These are phyloP conservation scores for Drosophila pseudoobscura DNA, from an alignment of 1,140 invertebrate genomes.

Conservation along the genomic window DNA sequence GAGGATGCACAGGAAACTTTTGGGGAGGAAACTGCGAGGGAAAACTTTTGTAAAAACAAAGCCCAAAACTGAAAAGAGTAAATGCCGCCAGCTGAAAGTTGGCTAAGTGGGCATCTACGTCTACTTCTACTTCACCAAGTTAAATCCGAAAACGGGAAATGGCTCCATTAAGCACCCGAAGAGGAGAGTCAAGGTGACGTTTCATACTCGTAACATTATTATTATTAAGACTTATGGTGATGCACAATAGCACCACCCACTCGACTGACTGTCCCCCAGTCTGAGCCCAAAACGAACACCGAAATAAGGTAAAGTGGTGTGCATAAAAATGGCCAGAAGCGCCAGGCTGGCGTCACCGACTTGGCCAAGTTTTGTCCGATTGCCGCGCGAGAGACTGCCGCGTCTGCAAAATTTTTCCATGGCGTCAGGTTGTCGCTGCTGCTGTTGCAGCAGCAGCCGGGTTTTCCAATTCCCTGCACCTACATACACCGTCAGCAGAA, in stretches of 20 bases:
- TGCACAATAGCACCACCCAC: conserved; percentile 7
- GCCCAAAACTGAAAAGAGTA: conserved; percentile 34
- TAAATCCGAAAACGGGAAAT: conserved; percentile 23
- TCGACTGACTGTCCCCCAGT: not conserved
- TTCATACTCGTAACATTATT: conserved; percentile 13
- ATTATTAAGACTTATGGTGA: conserved; percentile 39
- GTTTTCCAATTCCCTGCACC: conserved; percentile 66
- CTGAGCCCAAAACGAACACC: not conserved
- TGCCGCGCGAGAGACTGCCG: conserved; percentile 14
- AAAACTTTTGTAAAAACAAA: conserved; percentile 59
- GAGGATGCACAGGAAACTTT: conserved; percentile 22
- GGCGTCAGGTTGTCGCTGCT: conserved; percentile 75
- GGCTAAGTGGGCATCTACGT: not conserved
- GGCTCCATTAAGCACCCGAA: conserved; percentile 17
- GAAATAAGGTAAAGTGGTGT: conserved; percentile 1
- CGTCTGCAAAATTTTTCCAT: conserved; percentile 48
- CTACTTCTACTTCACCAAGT: too few relatives aligned
- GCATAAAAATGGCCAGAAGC: conserved; percentile 26
- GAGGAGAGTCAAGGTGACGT: conserved; percentile 11
- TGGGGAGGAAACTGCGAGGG: not conserved
- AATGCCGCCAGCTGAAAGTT: conserved; percentile 38
- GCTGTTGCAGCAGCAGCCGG: conserved; percentile 49
- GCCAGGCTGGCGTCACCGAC: conserved; percentile 60
- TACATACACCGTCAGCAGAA: conserved; percentile 74
- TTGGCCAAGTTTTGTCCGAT: conserved; percentile 61